Percentiles rank a stretch among this genome's conserved stretches.
These are phyloP conservation scores for Lasaia peninsularis DNA, from an alignment of 1,140 invertebrate species.

Conservation along the genomic window DNA sequence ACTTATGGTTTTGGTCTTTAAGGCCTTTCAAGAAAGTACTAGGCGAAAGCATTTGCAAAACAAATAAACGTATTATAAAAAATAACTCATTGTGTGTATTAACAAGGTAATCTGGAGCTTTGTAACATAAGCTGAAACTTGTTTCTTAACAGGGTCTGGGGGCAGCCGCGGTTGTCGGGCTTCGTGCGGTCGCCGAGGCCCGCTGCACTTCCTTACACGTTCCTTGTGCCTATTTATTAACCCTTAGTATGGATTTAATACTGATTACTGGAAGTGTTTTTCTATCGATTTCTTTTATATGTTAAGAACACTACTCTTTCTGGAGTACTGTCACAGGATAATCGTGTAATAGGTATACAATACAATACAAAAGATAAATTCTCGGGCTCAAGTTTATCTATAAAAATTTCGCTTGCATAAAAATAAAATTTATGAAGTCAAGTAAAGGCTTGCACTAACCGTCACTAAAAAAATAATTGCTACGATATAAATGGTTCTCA, in stretches of 20 bases:
- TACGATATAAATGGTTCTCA: too few relatives aligned
- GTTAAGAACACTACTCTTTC: too few relatives aligned
- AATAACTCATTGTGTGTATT: constrained; percentile 6
- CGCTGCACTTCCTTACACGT: constrained; percentile 42
- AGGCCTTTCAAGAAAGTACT: not conserved
- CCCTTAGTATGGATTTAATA: constrained; percentile 2
- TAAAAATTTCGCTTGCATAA: too few relatives aligned
- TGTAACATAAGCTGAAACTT: constrained; percentile 39
- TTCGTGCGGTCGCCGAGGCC: constrained; percentile 51
- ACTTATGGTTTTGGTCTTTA: not conserved
- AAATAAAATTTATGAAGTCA: too few relatives aligned
- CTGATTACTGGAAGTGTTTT: constrained; percentile 5
- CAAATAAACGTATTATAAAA: constrained; percentile 3
- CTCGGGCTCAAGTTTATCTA: too few relatives aligned
- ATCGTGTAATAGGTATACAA: too few relatives aligned
- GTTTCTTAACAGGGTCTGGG: constrained; percentile 27
- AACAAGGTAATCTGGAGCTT: constrained; percentile 30
- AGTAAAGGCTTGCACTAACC: too few relatives aligned
- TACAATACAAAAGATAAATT: too few relatives aligned
- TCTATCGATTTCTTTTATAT: too few relatives aligned
- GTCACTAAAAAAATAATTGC: too few relatives aligned
- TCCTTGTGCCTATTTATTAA: constrained; percentile 25
- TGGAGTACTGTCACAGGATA: too few relatives aligned
- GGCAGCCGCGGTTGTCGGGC: constrained; percentile 34
- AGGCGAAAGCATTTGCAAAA: not conserved